Percentiles rank a stretch among this genome's conserved stretches.
Conservation (phyloP, 2,113 vertebrate genomes). For the Barbus barbus region DNA sequence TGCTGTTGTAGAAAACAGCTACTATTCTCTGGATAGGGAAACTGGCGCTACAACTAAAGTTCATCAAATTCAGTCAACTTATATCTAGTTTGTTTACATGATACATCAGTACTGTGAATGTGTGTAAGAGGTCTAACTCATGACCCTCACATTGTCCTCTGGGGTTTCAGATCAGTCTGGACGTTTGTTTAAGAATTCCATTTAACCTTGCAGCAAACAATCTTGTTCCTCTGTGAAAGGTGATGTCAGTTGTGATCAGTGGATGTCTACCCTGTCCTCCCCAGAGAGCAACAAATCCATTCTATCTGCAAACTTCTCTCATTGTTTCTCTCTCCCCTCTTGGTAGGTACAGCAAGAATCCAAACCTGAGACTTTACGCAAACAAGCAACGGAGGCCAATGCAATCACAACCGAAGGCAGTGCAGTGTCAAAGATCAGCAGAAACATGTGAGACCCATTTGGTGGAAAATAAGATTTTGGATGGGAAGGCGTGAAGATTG, state of each 20-base stretch:
- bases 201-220: conserved; percentile 46
- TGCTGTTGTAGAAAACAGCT: not conserved
- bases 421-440: conserved; percentile 68
- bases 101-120: not conserved
- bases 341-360: conserved; percentile 39
- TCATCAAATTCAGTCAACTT: not conserved
- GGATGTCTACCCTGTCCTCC: conserved; percentile 33
- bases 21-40: not conserved
- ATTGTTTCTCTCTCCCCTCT: conserved; percentile 39
- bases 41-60: not conserved
- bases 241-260: conserved; percentile 29
- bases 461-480: conserved; percentile 57
- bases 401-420: conserved; percentile 62
- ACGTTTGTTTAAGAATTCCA: conserved; percentile 38
- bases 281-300: conserved; percentile 50
- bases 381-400: conserved; percentile 67
- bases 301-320: conserved; percentile 45
- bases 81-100: not conserved
- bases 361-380: conserved; percentile 66
- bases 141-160: conserved; percentile 6
- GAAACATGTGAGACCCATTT: conserved; percentile 67
- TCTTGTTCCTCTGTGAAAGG: conserved; percentile 31
- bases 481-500: conserved; percentile 10
- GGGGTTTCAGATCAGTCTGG: conserved; percentile 6
- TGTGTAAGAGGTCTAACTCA: conserved; percentile 1